Conservation (phyloP, 2,797 vertebrate genomes). For the Acropternis orthonyx region DNA sequence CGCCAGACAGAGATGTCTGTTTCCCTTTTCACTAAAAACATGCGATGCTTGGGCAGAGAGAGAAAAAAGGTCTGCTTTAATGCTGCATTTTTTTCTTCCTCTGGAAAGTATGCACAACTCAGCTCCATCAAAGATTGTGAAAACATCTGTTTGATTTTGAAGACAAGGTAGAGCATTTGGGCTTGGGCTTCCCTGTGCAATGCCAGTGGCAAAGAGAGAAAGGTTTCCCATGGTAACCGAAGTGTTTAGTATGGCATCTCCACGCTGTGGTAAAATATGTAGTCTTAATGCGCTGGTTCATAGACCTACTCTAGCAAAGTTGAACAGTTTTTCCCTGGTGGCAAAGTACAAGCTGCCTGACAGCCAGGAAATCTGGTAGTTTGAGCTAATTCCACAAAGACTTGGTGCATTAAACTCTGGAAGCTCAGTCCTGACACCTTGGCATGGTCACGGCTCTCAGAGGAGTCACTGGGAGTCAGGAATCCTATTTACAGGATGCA, state of each 20-base stretch:
- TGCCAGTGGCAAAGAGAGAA: conserved; percentile 41
- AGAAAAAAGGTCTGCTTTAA: neutral
- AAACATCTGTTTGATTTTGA: conserved; percentile 63
- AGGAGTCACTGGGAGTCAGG: neutral
- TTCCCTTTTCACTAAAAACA: neutral
- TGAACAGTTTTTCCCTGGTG: conserved; percentile 27
- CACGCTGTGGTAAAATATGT: neutral
- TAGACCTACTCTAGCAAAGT: conserved; percentile 11
- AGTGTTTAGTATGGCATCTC: conserved; percentile 40
- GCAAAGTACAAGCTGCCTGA: conserved; percentile 6
- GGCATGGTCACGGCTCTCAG: neutral
- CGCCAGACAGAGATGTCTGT: neutral
- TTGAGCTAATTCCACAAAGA: conserved; percentile 8
- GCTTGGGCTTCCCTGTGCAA: conserved; percentile 6
- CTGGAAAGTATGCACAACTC: conserved; percentile 25
- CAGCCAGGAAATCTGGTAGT: conserved; percentile 16
- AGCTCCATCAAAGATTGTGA: conserved; percentile 22
- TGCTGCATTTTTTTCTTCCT: neutral
- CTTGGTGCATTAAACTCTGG: neutral
- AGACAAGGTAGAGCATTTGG: conserved; percentile 17
- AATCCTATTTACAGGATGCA: neutral
- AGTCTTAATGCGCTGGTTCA: conserved; percentile 22
- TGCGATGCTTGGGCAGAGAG: neutral
- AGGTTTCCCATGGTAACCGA: conserved; percentile 53
- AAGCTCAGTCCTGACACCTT: neutral